Evolutionary conservation across 2,797 vertebrate species (phyloP), one percentile per base, ranked within the genome.

Genomic region (Triplophysa yarkandensis): DNA sequence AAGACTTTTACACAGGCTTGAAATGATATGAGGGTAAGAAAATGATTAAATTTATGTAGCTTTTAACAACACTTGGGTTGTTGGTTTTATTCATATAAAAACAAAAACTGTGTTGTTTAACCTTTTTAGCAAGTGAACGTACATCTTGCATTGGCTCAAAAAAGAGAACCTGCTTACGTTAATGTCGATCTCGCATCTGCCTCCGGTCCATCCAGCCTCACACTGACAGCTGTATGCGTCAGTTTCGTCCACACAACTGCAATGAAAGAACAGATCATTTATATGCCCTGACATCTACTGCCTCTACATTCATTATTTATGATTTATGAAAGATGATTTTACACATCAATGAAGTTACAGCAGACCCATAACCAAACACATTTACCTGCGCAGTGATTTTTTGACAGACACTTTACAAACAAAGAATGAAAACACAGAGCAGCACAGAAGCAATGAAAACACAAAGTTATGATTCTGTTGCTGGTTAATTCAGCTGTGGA

Each of bases 181-280:
- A 80, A 94, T 87, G 86, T 93, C 91, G 67, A 80, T 88, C 82
- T 94, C 88, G 80, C 92, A 95, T 89, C 87, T 91, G 86, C 82
- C 84, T 74, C 88, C 87, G 2, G 80, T 93, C 93, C 91, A 94
- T 84, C 92, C 94, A 41, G 77, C 32, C 64, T 94, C 90, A 87
- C 94, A 94, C 4, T 83, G 81, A 74, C 93, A 93, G 28, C 50
- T 78, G 86, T 88, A 93, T 0, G 89, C 85, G 79, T 86, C 77
- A 61, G 90, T 80, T 43, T 91, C 85, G 78, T 95, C 92, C 68
- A 79, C 76, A 72, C 92, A 96, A 78, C 93, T 96, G 89, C 83
- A 90, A 90, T 54, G 71, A 81, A 80, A 4, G 85, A 66, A 88
- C 83, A 17, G 80, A 60, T 77, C 2, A 16, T 80, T 80, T 76